Percentiles rank a stretch among this genome's conserved stretches.
Conservation (phyloP, 2,797 vertebrate species). For the Siniperca undulata region DNA sequence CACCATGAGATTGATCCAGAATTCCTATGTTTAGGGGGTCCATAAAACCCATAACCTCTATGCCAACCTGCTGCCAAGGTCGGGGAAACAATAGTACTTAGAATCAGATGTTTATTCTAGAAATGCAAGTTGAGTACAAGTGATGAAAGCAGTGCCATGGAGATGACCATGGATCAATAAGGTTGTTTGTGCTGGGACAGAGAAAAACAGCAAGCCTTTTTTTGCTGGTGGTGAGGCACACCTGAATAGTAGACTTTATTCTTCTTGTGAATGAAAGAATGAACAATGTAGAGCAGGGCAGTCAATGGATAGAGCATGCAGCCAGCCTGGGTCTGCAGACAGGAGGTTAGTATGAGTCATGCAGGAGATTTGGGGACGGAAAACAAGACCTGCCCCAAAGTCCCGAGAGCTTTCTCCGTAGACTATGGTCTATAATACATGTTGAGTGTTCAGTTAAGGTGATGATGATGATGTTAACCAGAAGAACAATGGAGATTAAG, state of each 20-base stretch:
- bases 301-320: slow-evolving; percentile 7
- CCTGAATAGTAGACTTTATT: slow-evolving; percentile 25
- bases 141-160: slow-evolving; percentile 9
- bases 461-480: neutral
- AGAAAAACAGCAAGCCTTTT: slow-evolving; percentile 20
- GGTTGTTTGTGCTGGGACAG: slow-evolving; percentile 31
- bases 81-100: slow-evolving; percentile 15
- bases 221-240: slow-evolving; percentile 31
- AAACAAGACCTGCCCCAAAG: slow-evolving; percentile 1
- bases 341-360: slow-evolving; percentile 55
- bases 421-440: neutral
- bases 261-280: slow-evolving; percentile 28
- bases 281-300: slow-evolving; percentile 2
- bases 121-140: slow-evolving; percentile 22
- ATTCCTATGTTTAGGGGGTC: slow-evolving; percentile 52
- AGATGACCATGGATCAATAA: slow-evolving; percentile 41
- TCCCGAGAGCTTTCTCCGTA: slow-evolving; percentile 5
- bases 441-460: neutral
- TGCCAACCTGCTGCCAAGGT: slow-evolving; percentile 48
- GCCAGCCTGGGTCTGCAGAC: slow-evolving; percentile 17
- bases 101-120: slow-evolving; percentile 18
- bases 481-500: neutral
- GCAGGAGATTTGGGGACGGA: slow-evolving; percentile 20
- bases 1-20: slow-evolving; percentile 52
- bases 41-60: slow-evolving; percentile 40